Evolutionary conservation across 2,888 invertebrate genomes (phyloP), one percentile per base, ranked within the genome.

Genomic region (Tenthredo distinguenda): DNA sequence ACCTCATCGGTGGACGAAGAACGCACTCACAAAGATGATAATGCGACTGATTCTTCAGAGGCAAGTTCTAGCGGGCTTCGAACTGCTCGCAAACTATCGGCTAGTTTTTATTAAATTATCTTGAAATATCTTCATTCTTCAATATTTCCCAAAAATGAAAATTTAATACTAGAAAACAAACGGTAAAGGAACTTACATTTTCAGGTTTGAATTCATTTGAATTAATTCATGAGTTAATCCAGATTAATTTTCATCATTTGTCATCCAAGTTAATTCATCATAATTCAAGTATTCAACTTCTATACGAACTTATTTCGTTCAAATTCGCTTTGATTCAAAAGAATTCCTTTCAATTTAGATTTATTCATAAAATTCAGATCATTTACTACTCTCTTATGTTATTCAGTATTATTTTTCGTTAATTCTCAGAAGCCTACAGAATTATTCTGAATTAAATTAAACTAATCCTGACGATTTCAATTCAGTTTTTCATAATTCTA

Each of bases 341-440:
- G n/a, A 58, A 58, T 58, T 58, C 21, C 58, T 58, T 58, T 58
- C 58, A n/a, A 58, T 58, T 58, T 18, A 58, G 21, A 58, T 58
- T 37, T 26, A 58, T 58, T 58, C 58, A 58, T 21, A 18, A 58
- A 58, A 18, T 58, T n/a, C 72, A 74, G 18, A 37, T 62, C 72
- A 74, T 74, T 74, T 12, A 74, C 74, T 74, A 58, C 62, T 74
- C 58, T 84, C 18, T 65, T 15, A 50, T 43, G 43, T 43, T 43
- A 43, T 43, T 7, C 43, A 43, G 34, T 55, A 71, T 18, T n/a
- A 65, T 83, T 21, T 31, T 58, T 58, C 58, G 58, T 9, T 58
- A 58, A 58, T 58, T 58, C 58, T 58, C 58, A 58, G 58, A 58
- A 58, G 58, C 58, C 58, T 58, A 21, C n/a, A 58, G 58, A 7